Evolutionary conservation across 1,140 invertebrate genomes (phyloP).

Genomic region (Drosophila truncata): DNA sequence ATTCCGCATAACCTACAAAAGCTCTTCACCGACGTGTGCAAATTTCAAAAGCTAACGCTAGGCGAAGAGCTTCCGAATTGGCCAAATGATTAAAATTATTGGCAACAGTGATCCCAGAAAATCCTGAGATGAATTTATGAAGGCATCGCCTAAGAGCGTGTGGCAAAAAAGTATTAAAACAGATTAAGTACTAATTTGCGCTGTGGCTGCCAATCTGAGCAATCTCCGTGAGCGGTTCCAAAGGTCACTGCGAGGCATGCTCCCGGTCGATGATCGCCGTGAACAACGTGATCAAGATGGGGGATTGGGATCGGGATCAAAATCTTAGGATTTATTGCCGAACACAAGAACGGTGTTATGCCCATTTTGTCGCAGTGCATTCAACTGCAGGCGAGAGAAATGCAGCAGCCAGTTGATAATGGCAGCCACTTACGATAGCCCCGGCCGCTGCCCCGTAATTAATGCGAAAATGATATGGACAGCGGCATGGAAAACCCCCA

Average conservation of each 20-base stretch:
- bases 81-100: slow-evolving; percentile 1
- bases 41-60: slow-evolving; percentile 14
- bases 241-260: slow-evolving; percentile 70
- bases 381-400: slow-evolving; percentile 56
- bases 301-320: slow-evolving; percentile 10
- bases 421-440: slow-evolving; percentile 51
- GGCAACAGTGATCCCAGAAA: slow-evolving; percentile 3
- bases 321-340: slow-evolving; percentile 23
- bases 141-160: slow-evolving; percentile 29
- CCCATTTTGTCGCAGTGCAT: slow-evolving; percentile 62
- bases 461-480: slow-evolving; percentile 55
- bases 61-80: slow-evolving; percentile 1
- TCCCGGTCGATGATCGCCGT: slow-evolving; percentile 57
- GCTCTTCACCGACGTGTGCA: slow-evolving; percentile 12
- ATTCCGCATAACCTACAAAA: slow-evolving; percentile 37
- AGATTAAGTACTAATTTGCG: slow-evolving; percentile 46
- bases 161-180: slow-evolving; percentile 37
- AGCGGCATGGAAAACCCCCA: slow-evolving; percentile 75
- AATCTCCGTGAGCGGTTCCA: slow-evolving; percentile 70
- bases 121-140: slow-evolving; percentile 34
- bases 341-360: slow-evolving; percentile 19
- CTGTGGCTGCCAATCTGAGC: slow-evolving; percentile 54
- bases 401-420: slow-evolving; percentile 59
- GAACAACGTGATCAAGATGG: slow-evolving; percentile 35
- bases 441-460: slow-evolving; percentile 50